A percentile compares a stretch with the other conserved stretches of the same genome.
phyloP scores from a whole-genome alignment of 1,140 invertebrate genomes.

The Samia ricini region DNA sequence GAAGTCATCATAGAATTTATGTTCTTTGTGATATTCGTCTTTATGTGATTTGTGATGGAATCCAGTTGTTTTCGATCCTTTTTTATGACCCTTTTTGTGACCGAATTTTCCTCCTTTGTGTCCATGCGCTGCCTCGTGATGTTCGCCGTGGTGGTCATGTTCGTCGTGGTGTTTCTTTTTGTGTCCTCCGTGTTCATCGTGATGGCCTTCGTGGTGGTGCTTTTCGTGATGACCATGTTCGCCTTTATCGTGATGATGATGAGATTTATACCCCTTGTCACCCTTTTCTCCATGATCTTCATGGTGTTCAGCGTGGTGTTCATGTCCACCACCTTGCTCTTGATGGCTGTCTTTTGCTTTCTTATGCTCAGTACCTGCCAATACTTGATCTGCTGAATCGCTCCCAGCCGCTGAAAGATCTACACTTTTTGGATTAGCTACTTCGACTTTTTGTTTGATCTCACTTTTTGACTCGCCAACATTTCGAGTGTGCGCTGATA shows the following conservation, averaged over 20 bases:
- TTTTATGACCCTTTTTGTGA: slow-evolving; percentile 88
- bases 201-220: slow-evolving; percentile 83
- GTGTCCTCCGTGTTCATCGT: slow-evolving; percentile 85
- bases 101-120: slow-evolving; percentile 86
- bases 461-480: slow-evolving; percentile 43
- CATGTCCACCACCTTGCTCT: slow-evolving; percentile 81
- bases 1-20: slow-evolving; percentile 90
- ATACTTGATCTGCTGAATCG: slow-evolving; percentile 52
- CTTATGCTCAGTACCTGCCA: slow-evolving; percentile 75
- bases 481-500: slow-evolving; percentile 46
- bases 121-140: slow-evolving; percentile 86
- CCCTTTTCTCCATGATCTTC: slow-evolving; percentile 82
- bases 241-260: slow-evolving; percentile 83
- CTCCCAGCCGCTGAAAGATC: slow-evolving; percentile 28
- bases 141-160: slow-evolving; percentile 81
- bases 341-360: slow-evolving; percentile 73
- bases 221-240: slow-evolving; percentile 86
- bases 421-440: slow-evolving; percentile 11
- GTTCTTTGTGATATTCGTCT: slow-evolving; percentile 90
- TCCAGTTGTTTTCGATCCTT: slow-evolving; percentile 85
- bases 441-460: slow-evolving; percentile 15
- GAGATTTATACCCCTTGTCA: slow-evolving; percentile 82
- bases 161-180: slow-evolving; percentile 88
- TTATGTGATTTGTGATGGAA: slow-evolving; percentile 89
- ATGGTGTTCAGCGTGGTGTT: slow-evolving; percentile 81